Percentiles rank a stretch among this genome's conserved stretches.
These are phyloP conservation scores for Sesamia inferens DNA, from an alignment of 2,888 invertebrate species.

Conservation along the genomic window DNA sequence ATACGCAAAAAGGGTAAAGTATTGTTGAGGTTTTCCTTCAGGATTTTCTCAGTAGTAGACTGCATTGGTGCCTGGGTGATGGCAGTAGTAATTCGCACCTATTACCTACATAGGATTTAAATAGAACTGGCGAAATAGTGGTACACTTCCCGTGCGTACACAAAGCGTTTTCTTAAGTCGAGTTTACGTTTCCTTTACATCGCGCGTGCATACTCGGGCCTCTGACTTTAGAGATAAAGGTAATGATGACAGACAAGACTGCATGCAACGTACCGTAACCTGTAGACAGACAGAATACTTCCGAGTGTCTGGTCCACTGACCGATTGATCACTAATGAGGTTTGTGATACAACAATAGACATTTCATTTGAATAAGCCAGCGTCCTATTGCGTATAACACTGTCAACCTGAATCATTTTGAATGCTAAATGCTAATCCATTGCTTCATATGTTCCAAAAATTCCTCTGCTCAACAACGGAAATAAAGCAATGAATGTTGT, in stretches of 20 bases:
- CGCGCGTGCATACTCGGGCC: not conserved
- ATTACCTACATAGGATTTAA: no score
- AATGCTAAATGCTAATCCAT: not conserved
- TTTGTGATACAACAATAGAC: constrained; percentile 34
- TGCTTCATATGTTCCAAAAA: not conserved
- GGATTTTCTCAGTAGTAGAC: not conserved
- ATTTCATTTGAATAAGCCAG: constrained; percentile 22
- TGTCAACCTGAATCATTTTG: not conserved
- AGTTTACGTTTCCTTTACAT: not conserved
- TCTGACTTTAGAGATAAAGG: not conserved
- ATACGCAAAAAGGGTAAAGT: no score
- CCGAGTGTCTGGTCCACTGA: constrained; percentile 12
- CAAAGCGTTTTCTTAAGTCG: no score
- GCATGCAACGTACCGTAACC: not conserved
- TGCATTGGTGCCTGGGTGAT: not conserved
- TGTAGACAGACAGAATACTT: constrained; percentile 10
- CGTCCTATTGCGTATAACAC: not conserved
- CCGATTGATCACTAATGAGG: constrained; percentile 15
- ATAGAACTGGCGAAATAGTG: not conserved
- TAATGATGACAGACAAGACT: not conserved
- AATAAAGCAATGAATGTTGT: not conserved
- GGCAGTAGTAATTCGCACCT: not conserved
- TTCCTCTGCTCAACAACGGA: not conserved
- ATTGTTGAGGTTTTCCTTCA: not conserved
- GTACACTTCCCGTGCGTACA: not conserved